These are phyloP conservation scores for Ichneumoninae sp. DNA, from an alignment of 2,888 invertebrate species.

Conservation along the genomic window DNA sequence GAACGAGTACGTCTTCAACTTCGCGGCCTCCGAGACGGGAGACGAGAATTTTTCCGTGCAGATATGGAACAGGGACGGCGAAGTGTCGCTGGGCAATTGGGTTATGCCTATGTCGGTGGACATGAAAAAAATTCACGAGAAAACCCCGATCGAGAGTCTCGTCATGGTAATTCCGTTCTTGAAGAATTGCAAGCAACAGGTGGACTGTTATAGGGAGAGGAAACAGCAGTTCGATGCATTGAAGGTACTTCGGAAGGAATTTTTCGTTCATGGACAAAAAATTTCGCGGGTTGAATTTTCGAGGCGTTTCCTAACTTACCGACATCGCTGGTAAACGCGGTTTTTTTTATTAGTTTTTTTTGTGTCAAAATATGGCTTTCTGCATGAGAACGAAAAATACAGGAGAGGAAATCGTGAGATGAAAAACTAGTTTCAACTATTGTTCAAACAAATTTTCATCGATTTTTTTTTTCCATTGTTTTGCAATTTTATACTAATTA, in stretches of 20 bases:
- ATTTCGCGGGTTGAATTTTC: no score
- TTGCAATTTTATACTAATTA: no score
- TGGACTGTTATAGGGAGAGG: conserved; percentile 70
- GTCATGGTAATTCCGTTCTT: conserved; percentile 66
- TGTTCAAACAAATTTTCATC: no score
- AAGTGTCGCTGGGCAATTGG: conserved; percentile 72
- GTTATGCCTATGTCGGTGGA: conserved; percentile 73
- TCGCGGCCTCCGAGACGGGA: conserved; percentile 50
- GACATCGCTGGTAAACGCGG: no score
- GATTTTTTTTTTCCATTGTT: no score
- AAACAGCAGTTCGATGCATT: conserved; percentile 69
- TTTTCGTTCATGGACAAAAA: no score
- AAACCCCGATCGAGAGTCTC: conserved; percentile 64
- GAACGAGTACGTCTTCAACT: conserved; percentile 70
- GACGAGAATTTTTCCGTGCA: conserved; percentile 66
- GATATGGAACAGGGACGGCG: conserved; percentile 60
- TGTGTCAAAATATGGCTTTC: no score
- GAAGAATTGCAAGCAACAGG: conserved; percentile 70
- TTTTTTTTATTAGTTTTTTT: no score
- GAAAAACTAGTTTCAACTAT: no score
- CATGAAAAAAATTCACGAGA: conserved; percentile 64
- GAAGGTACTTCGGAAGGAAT: conserved; percentile 52
- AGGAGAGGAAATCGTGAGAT: no score
- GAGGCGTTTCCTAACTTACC: no score
- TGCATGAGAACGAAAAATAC: no score